Base-by-base conservation (phyloP, 2,797 vertebrate genomes). In the Diplodus sargus region DNA sequence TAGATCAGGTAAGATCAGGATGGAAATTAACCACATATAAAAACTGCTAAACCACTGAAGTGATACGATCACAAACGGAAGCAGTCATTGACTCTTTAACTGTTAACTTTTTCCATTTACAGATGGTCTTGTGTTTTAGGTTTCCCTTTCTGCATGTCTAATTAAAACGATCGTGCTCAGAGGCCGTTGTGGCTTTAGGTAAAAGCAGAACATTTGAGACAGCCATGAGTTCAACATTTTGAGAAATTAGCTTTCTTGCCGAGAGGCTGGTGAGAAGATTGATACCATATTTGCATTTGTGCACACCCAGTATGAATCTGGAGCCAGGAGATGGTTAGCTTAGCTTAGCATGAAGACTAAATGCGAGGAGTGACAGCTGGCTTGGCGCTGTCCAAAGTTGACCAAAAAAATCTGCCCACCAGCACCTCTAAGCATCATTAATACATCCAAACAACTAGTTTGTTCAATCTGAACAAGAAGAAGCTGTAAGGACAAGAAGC, bases 21-120 rank as follows among this genome's bases (percentile, higher is more conserved):
- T 58, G 52, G 68, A 78, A 85, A 72, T 13, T 3, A 67, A 63
- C 39, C 4, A 22, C 17, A 42, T 23, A 13, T 54, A 70, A 23
- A 63, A 42, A 73, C 8, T 73, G 48, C 39, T 18, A 4, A 56
- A 54, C 30, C 16, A 9, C 61, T 43, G 49, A 63, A 43, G 1
- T 15, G 23, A 57, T 48, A 25, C 1, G 8, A 68, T 30, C 23
- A 22, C 3, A 25, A 4, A 28, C 1, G 1, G 42, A 62, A n/a
- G 28, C 70, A 42, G 6, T 13, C 23, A 45, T 42, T 39, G 8
- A 39, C 39, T 39, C 39, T 39, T 39, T 5, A 64, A 39, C 20
- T n/a, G 13, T 34, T 10, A 43, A 47, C 22, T 43, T 17, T 39
- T 76, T 76, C 39, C 71, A 43, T 47, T 6, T 9, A 49, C 52